Conservation (phyloP, 2,113 vertebrate species). For the Pycnonotus jocosus region DNA sequence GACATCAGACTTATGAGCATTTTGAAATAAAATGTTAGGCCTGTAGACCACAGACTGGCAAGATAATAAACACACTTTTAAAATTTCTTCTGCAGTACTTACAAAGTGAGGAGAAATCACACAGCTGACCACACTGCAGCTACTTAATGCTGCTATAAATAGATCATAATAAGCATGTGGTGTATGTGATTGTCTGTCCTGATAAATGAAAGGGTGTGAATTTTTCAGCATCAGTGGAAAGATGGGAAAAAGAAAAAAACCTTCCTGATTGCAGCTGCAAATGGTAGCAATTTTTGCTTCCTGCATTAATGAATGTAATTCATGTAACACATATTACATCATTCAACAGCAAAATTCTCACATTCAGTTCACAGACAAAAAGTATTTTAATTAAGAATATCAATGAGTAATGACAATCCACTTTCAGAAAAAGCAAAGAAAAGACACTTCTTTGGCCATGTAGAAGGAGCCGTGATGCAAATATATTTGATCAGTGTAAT, state of each 20-base stretch:
- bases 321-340: constrained; percentile 46
- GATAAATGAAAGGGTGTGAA: constrained; percentile 20
- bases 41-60: background rate
- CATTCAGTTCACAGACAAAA: constrained; percentile 52
- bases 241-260: background rate
- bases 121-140: constrained; percentile 13
- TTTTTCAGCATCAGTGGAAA: background rate
- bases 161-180: constrained; percentile 15
- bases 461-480: background rate
- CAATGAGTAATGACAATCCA: constrained; percentile 38
- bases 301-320: constrained; percentile 22
- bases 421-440: constrained; percentile 43
- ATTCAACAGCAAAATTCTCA: constrained; percentile 52
- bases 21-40: background rate
- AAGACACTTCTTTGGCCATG: constrained; percentile 33
- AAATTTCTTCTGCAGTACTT: background rate
- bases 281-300: constrained; percentile 36
- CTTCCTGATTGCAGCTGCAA: constrained; percentile 30
- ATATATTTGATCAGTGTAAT: background rate
- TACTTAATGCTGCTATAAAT: constrained; percentile 27
- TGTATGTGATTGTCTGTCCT: background rate
- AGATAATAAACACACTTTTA: background rate
- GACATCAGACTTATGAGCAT: background rate
- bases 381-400: constrained; percentile 62
- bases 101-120: background rate